Conservation (phyloP, 2,797 vertebrate species). For the Phoebastria nigripes region DNA sequence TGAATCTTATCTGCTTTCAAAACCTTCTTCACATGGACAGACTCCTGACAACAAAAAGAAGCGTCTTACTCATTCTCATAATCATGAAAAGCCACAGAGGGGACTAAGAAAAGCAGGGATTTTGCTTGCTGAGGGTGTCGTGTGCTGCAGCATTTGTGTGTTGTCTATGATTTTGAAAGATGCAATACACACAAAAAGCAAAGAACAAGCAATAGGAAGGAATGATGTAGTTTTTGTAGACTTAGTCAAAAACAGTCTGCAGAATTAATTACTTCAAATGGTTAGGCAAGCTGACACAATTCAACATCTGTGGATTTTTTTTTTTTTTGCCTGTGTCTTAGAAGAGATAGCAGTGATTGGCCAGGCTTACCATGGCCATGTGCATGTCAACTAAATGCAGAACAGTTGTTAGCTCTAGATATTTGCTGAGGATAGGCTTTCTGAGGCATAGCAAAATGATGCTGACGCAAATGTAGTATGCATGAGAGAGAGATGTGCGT, state of each 20-base stretch:
- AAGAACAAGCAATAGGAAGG: not conserved
- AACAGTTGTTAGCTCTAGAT: conserved; percentile 19
- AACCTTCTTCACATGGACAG: not conserved
- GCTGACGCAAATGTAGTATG: not conserved
- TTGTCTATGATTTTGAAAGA: not conserved
- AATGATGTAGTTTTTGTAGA: not conserved
- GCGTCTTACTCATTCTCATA: not conserved
- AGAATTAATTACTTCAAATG: conserved; percentile 25
- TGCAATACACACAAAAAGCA: not conserved
- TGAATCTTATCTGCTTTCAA: not conserved
- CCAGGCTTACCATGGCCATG: not conserved
- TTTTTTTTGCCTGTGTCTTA: not conserved
- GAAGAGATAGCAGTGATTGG: conserved; percentile 25
- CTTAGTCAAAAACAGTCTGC: conserved; percentile 30
- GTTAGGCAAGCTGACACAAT: conserved; percentile 39
- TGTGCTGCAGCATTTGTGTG: not conserved
- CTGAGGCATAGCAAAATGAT: conserved; percentile 1
- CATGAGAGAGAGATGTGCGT: not conserved
- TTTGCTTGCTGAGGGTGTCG: not conserved
- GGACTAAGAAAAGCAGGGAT: not conserved
- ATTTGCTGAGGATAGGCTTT: conserved; percentile 43
- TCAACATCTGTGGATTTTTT: conserved; percentile 41
- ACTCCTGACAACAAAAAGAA: not conserved
- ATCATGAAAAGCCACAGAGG: not conserved
- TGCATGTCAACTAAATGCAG: conserved; percentile 29